Percentiles rank a stretch among this genome's conserved stretches.
Evolutionary conservation across 2,113 vertebrate genomes (phyloP).

Genomic region (Malurus melanocephalus): DNA sequence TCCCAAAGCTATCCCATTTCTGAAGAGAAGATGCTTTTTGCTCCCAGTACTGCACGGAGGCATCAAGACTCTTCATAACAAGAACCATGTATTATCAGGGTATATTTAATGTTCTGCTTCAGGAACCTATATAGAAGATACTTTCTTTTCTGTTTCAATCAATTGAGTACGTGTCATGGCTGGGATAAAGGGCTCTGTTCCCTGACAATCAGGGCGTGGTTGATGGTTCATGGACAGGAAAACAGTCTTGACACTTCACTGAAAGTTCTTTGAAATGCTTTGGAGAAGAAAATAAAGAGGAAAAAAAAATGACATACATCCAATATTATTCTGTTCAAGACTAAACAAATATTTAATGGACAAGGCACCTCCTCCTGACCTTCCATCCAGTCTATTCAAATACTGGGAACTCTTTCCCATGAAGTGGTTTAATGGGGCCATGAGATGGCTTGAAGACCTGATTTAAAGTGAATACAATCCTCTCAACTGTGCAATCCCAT

Average conservation of each 20-base stretch:
- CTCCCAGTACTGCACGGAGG: not conserved
- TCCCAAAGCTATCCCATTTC: not conserved
- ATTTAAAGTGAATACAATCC: not conserved
- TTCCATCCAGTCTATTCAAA: not conserved
- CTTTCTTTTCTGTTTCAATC: not conserved
- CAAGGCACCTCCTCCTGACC: not conserved
- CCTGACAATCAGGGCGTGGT: not conserved
- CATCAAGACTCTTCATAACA: not conserved
- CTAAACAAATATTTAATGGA: not conserved
- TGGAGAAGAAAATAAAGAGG: not conserved
- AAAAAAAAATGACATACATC: rapidly evolving
- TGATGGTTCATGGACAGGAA: not conserved
- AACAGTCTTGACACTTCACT: not conserved
- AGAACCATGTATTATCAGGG: not conserved
- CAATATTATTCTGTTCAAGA: not conserved
- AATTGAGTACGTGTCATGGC: rapidly evolving
- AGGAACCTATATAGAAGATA: not conserved
- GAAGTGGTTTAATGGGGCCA: not conserved
- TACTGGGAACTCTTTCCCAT: not conserved
- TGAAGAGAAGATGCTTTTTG: not conserved
- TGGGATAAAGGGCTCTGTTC: not conserved
- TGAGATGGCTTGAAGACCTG: not conserved
- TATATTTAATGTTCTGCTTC: not conserved
- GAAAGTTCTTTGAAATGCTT: not conserved
- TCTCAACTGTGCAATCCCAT: not conserved